These are phyloP conservation scores for Rotaria macrura DNA, from an alignment of 2,888 invertebrate genomes.

Conservation along the genomic window DNA sequence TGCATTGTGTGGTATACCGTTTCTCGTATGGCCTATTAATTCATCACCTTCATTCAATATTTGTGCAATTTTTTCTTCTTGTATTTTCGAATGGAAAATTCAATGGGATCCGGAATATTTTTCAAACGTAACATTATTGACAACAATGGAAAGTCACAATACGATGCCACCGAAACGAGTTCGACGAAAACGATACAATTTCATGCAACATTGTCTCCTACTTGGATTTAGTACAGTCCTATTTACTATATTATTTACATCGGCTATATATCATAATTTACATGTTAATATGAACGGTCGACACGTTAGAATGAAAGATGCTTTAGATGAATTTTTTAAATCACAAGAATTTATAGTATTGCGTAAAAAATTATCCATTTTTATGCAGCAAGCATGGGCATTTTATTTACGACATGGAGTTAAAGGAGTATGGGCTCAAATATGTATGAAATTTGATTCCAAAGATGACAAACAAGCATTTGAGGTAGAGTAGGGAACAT, in stretches of 20 bases:
- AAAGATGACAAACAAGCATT: slow-evolving; percentile 27
- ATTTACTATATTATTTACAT: slow-evolving; percentile 39
- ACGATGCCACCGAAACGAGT: slow-evolving; percentile 39
- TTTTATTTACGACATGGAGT: slow-evolving; percentile 31
- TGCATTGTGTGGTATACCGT: slow-evolving; percentile 59
- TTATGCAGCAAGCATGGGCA: slow-evolving; percentile 44
- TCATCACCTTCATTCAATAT: slow-evolving; percentile 21
- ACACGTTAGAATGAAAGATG: slow-evolving; percentile 74
- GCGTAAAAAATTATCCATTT: slow-evolving; percentile 52
- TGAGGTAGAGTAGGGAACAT: background rate
- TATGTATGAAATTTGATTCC: slow-evolving; percentile 15
- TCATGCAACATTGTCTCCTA: background rate
- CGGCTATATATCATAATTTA: slow-evolving; percentile 75
- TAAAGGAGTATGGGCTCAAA: slow-evolving; percentile 13
- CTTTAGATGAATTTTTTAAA: slow-evolving; percentile 74
- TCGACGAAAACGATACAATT: background rate
- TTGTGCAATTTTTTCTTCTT: slow-evolving; percentile 47
- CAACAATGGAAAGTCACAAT: background rate
- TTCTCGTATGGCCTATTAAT: slow-evolving; percentile 44
- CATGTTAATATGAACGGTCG: slow-evolving; percentile 69
- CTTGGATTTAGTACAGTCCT: slow-evolving; percentile 4
- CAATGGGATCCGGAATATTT: slow-evolving; percentile 54
- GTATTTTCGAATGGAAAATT: slow-evolving; percentile 47
- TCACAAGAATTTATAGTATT: slow-evolving; percentile 38
- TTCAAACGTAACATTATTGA: slow-evolving; percentile 61